Conservation (phyloP, 2,888 invertebrate species). For the Timema cristinae region DNA sequence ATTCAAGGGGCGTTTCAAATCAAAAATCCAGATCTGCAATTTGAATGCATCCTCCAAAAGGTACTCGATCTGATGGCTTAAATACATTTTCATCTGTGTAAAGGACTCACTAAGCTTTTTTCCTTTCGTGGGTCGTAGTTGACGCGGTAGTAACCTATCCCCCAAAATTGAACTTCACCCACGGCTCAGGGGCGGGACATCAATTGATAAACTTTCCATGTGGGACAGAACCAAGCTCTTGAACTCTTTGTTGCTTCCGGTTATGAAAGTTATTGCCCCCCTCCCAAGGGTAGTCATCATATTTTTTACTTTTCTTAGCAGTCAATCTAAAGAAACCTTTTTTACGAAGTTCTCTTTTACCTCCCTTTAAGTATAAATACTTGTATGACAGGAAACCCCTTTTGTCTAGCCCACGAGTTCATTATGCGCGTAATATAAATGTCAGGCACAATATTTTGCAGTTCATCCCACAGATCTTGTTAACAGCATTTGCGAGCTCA, state of each 20-base stretch:
- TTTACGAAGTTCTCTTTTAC: constrained; percentile 59
- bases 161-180: constrained; percentile 81
- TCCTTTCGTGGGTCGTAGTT: constrained; percentile 76
- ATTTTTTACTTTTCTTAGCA: constrained; percentile 35
- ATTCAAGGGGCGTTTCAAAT: constrained; percentile 62
- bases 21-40: constrained; percentile 68
- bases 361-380: constrained; percentile 45
- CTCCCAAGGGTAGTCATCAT: constrained; percentile 74
- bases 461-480: constrained; percentile 64
- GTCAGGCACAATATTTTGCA: constrained; percentile 55
- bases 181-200: constrained; percentile 48
- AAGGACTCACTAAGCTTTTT: constrained; percentile 46
- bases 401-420: constrained; percentile 87
- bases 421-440: constrained; percentile 61
- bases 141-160: constrained; percentile 84
- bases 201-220: constrained; percentile 39
- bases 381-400: constrained; percentile 77
- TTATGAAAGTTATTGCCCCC: constrained; percentile 76
- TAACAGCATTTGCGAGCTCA: constrained; percentile 71
- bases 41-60: constrained; percentile 79
- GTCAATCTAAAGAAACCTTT: constrained; percentile 70
- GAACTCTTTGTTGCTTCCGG: constrained; percentile 41
- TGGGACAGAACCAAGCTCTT: constrained; percentile 40
- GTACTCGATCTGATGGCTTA: constrained; percentile 63
- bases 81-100: constrained; percentile 44